Base-by-base conservation (phyloP, 2,113 vertebrate species). In the Scopus umbretta region DNA sequence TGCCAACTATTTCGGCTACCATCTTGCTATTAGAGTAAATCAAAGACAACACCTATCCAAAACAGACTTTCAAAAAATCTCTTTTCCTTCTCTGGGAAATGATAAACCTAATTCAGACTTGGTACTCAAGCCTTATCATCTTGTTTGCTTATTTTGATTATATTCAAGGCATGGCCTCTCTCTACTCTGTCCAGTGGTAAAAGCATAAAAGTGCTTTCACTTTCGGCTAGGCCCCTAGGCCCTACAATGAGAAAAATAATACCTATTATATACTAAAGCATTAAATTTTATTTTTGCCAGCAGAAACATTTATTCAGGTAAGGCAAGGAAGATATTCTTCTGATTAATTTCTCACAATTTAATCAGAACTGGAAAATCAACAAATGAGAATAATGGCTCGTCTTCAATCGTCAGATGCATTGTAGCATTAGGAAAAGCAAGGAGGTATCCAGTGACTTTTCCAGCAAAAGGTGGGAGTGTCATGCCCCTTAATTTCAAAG, bases 401-500 rank as follows among this genome's bases (percentile, higher is more conserved):
- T 45, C 10, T 70, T 86, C 19, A 32, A 2, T 21, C 13, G 6
- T 13, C 27, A 68, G 7, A 85, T 29, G 4, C 1, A 6, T 43
- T 30, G 11, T 23, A 56, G 15, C 13, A 66, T 36, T 34, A 55
- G 6, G 20, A 86, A 80, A 61, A 8, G 45, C 25, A 56, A 61
- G 6, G 29, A 86, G 1, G 2, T 30, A 36, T 42, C 8, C 61
- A 79, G 36, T 45, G 66, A 61, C 8, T 5, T 62, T 91, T 86
- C 17, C 84, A 75, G 13, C 6, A 26, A 5, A 32, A 3, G 0
- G 1, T 63, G 38, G 19, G 18, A 47, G 19, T 2, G 2, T 58
- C n/a, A n/a, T 13, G n/a, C 0, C 13, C 7, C 34, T 74, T 47
- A 11, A 29, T 80, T 83, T 80, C 13, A 32, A 62, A 55, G 20